Percentiles rank a stretch among this genome's conserved stretches.
These are phyloP conservation scores for Drosophila auraria DNA, from an alignment of 1,140 invertebrate species.

Conservation along the genomic window DNA sequence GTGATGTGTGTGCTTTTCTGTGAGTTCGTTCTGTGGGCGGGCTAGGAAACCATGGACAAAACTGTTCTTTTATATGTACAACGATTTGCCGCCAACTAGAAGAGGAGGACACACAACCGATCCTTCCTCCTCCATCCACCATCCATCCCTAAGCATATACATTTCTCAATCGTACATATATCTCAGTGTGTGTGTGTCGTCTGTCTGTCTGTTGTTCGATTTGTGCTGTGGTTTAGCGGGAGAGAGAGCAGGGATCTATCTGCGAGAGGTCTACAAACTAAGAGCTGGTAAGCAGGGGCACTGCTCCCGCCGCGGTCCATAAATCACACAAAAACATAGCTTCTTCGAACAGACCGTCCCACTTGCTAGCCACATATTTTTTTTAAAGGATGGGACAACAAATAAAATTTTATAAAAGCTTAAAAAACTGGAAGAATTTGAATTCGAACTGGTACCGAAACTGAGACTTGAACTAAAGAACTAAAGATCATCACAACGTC, in stretches of 20 bases:
- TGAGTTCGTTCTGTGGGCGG: conserved; percentile 12
- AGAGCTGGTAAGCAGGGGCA: neutral
- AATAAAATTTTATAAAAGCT: conserved; percentile 3
- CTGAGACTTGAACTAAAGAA: conserved; percentile 33
- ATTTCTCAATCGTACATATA: neutral
- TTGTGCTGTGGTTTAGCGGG: conserved; percentile 23
- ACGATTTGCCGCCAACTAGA: conserved; percentile 28
- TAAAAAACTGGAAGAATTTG: conserved; percentile 35
- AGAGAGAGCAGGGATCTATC: conserved; percentile 22
- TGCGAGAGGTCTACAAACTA: conserved; percentile 13
- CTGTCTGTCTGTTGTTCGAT: conserved; percentile 15
- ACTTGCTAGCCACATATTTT: conserved; percentile 42
- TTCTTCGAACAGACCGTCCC: conserved; percentile 15
- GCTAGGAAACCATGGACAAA: conserved; percentile 50
- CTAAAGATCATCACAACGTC: conserved; percentile 8
- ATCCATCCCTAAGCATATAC: too few species aligned
- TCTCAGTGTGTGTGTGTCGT: conserved; percentile 7
- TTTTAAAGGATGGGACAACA: neutral
- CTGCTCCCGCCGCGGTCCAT: conserved; percentile 18
- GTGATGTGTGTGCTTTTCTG: conserved; percentile 1
- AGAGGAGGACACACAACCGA: conserved; percentile 1
- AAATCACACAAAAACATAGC: conserved; percentile 22
- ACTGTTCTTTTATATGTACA: conserved; percentile 53
- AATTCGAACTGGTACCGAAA: conserved; percentile 17
- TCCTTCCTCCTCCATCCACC: neutral